Evolutionary conservation across 2,888 invertebrate species (phyloP), one percentile per base, ranked within the genome.

Genomic region (Drosophila yooni): DNA sequence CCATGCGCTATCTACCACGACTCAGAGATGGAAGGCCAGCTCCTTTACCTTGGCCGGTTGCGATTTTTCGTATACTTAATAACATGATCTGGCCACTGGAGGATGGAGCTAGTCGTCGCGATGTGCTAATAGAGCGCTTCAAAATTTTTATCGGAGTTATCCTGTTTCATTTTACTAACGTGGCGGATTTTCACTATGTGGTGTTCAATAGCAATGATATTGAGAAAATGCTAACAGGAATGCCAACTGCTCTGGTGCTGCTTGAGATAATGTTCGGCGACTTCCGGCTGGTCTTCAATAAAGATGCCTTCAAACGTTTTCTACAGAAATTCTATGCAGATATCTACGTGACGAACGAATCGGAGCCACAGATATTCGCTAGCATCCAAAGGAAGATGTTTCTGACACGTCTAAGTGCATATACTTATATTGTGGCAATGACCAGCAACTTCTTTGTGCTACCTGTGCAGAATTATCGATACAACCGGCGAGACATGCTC

Each of bases 41-140:
- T 1, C 79, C 84, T 6, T 58, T 91, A 50, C 50, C 81, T 18
- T 91, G 86, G 90, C 83, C 85, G 1, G 27, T 91, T 40, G 74
- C 68, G 4, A 0, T 86, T 3, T 89, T 82, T 64, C 84, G 91
- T 15, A 56, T 54, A 2, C 18, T 82, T 5, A 91, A 91, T 51
- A 81, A 76, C 29, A 70, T 91, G 5, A 64, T 67, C 27, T 91
- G 91, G 91, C 91, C 91, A 1, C 73, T 91, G 51, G 91, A 88
- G 53, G 91, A 90, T 67, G 65, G 60, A 11, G 79, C 53, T 10
- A 64, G 76, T 25, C 36, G 51, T 0, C 48, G 61, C n/a, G 34
- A n/a, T 15, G n/a, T 76, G 4, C 18, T 70, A 1, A 4, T 82
- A 0, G 90, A 91, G 52, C 68, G 79, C 1, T 40, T 83, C 6